These are phyloP conservation scores for Myotis brandtii DNA, from an alignment of 2,113 vertebrate genomes.

Conservation along the genomic window DNA sequence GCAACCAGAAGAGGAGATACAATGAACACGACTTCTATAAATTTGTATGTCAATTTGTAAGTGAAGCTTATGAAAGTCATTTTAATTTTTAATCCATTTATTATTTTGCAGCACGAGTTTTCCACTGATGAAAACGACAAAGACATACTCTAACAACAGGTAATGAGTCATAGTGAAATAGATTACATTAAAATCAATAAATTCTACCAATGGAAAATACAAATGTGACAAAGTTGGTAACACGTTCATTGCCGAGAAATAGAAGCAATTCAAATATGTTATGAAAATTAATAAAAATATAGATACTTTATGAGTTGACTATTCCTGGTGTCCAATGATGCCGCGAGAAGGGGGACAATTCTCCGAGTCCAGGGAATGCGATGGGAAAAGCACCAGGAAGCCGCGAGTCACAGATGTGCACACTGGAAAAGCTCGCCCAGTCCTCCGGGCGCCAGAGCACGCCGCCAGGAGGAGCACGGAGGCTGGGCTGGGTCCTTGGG, in stretches of 20 bases:
- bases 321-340: not conserved
- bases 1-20: not conserved
- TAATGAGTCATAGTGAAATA: not conserved
- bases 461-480: not conserved
- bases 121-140: not conserved
- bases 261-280: too few relatives aligned
- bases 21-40: not conserved
- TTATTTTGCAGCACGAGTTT: not conserved
- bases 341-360: not conserved
- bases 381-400: too few relatives aligned
- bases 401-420: not conserved
- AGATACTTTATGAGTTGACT: not conserved
- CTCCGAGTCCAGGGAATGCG: not conserved
- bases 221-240: not conserved
- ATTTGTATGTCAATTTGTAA: not conserved
- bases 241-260: not conserved
- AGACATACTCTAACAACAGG: not conserved
- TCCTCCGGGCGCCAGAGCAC: rapidly evolving
- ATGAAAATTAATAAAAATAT: not conserved
- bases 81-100: not conserved
- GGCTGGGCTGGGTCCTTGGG: not conserved
- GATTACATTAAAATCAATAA: not conserved
- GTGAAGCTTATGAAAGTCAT: not conserved
- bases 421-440: too few relatives aligned
- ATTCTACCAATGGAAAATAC: not conserved